Base-by-base conservation (phyloP, 2,113 vertebrate genomes). In the Microcebus griseorufus region DNA sequence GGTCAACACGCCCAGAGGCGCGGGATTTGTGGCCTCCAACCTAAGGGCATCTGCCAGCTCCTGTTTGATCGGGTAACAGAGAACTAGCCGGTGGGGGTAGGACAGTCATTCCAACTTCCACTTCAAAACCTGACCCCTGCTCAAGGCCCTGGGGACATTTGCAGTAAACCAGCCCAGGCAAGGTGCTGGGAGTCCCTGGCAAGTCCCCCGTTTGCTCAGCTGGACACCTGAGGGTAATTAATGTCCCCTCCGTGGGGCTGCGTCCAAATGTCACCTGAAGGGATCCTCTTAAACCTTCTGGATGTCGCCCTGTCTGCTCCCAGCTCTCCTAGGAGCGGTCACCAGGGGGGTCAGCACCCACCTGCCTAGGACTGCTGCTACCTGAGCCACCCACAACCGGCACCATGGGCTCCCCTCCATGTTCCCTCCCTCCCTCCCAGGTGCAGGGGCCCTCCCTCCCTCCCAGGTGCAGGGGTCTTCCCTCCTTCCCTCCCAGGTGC, bases 321-420 rank as follows among this genome's bases (percentile, higher is more conserved):
- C 6, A 45, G 45, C 10, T 65, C 45, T 81, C 65, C 32, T 8
- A 14, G 29, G 45, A 78, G 11, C 8, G 12, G 9, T 32, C 2
- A 0, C 4, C 42, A 20, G 16, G 11, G 25, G 10, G 8, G 1
- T 13, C 67, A 7, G 58, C 37, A 65, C 53, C 39, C 37, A 25
- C 23, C 73, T 42, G 13, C 88, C 72, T 4, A 27, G 20, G 10
- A 4, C 39, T 1, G 8, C n/a, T 42, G 17, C 48, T 79, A 11
- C 5, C 18, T 3, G 75, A 55, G 17, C 29, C 39, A 42, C 20
- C 6, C 37, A 45, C 7, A 7, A 32, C n/a, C 72, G 18, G 22
- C 34, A 37, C 2, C 0, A 20, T 34, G 18, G 3, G 42, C 11
- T 51, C 23, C 1, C 65, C 55, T 18, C 51, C 0, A 0, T 22